Evolutionary conservation across 1,140 invertebrate species (phyloP).

Genomic region (Laupala kohalensis): DNA sequence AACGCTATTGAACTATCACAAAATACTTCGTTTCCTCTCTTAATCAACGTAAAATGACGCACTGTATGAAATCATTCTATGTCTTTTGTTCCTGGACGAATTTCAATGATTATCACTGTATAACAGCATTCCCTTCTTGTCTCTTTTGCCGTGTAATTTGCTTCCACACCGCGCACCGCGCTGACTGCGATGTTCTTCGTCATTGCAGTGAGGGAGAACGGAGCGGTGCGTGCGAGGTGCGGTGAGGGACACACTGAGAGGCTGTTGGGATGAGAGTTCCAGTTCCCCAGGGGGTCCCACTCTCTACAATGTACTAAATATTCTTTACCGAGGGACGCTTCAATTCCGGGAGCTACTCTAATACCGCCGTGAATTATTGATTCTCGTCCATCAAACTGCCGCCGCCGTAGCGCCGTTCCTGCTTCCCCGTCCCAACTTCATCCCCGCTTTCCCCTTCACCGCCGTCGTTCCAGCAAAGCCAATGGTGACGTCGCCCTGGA

Average conservation of each 20-base stretch:
- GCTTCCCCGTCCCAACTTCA: not conserved
- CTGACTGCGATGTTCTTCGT: too few relatives aligned
- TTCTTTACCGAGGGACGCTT: not conserved
- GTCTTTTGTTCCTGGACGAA: too few relatives aligned
- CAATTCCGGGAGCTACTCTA: conserved; percentile 3
- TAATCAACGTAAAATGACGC: too few relatives aligned
- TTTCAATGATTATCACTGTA: too few relatives aligned
- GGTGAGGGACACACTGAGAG: not conserved
- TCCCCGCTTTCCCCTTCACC: not conserved
- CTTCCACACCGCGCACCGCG: too few relatives aligned
- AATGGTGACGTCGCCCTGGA: not conserved
- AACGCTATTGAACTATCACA: too few relatives aligned
- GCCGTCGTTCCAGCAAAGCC: not conserved
- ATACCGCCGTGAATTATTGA: conserved; percentile 11
- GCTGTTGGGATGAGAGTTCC: not conserved
- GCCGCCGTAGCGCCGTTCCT: not conserved
- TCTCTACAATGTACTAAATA: not conserved
- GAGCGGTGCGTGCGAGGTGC: not conserved
- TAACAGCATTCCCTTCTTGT: too few relatives aligned
- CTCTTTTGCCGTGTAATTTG: too few relatives aligned
- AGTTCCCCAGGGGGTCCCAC: not conserved
- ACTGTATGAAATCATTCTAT: too few relatives aligned
- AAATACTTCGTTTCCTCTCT: too few relatives aligned
- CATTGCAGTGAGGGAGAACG: too few relatives aligned
- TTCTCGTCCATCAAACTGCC: conserved; percentile 9